Evolutionary conservation across 2,888 invertebrate genomes (phyloP).

Genomic region (Rhyacophila evoluta): DNA sequence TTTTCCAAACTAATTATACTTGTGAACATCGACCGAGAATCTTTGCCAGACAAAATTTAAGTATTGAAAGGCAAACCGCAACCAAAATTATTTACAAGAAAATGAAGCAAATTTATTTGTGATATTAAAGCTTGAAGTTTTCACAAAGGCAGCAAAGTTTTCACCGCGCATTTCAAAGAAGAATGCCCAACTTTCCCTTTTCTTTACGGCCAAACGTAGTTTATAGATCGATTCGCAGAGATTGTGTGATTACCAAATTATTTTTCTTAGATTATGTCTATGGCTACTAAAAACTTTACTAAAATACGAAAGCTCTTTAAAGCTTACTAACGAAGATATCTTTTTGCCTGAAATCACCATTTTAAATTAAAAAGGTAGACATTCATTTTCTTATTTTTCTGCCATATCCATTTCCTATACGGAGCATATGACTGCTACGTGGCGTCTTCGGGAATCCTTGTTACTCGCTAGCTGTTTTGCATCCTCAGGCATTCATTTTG

Average conservation of each 20-base stretch:
- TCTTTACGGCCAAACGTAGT: slow-evolving; percentile 33
- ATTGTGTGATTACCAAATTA: neutral
- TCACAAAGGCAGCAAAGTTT: slow-evolving; percentile 46
- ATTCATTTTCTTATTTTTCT: no score
- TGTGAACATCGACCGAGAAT: neutral
- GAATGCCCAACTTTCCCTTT: slow-evolving; percentile 51
- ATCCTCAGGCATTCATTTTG: no score
- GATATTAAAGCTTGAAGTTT: slow-evolving; percentile 47
- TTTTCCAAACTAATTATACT: slow-evolving; percentile 14
- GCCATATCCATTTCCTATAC: no score
- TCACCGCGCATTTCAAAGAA: slow-evolving; percentile 36
- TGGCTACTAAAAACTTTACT: no score
- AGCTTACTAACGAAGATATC: no score
- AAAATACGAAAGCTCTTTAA: no score
- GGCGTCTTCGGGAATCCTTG: no score
- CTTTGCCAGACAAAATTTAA: neutral
- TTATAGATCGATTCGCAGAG: neutral
- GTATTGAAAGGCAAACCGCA: slow-evolving; percentile 38
- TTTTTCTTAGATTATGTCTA: no score
- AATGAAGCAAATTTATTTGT: slow-evolving; percentile 42
- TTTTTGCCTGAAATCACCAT: no score
- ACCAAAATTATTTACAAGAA: slow-evolving; percentile 47
- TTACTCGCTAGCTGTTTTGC: no score
- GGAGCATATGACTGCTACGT: no score
- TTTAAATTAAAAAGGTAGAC: no score